These are phyloP conservation scores for Muricea muricata DNA, from an alignment of 92 coral and sea anemone species.

Conservation along the genomic window DNA sequence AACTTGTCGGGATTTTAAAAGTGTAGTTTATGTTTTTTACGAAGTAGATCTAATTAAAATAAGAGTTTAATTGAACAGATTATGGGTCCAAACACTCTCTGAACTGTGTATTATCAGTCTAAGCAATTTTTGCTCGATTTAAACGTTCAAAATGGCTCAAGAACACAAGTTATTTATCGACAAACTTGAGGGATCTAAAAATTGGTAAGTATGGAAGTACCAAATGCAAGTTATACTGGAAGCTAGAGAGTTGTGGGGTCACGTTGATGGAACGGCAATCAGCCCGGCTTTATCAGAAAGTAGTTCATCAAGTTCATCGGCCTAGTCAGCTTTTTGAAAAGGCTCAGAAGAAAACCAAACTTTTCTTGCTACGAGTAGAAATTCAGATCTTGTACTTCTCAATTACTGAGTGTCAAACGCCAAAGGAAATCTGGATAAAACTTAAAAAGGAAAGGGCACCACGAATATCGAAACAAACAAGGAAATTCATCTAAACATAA, in stretches of 20 bases:
- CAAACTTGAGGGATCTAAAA: background rate
- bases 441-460: background rate
- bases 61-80: no score
- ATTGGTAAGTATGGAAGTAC: slow-evolving; percentile 13
- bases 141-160: slow-evolving; percentile 12
- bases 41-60: no score
- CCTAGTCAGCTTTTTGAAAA: background rate
- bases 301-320: background rate
- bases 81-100: no score
- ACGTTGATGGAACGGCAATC: slow-evolving; percentile 13
- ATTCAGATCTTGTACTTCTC: slow-evolving; percentile 24
- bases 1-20: no score
- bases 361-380: slow-evolving; percentile 11
- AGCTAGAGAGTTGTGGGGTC: slow-evolving; percentile 28
- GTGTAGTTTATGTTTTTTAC: no score
- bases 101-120: background rate
- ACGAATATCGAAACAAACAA: background rate
- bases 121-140: background rate
- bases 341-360: background rate
- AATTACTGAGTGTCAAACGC: slow-evolving; percentile 22
- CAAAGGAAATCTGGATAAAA: slow-evolving; percentile 23
- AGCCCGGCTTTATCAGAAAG: slow-evolving; percentile 11
- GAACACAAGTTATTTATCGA: slow-evolving; percentile 27
- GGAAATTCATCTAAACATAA: slow-evolving; percentile 39
- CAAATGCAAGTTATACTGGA: slow-evolving; percentile 32